Evolutionary conservation across 35 echinoderm and acorn worm species (phyloP).

Genomic region (Diadema setosum): DNA sequence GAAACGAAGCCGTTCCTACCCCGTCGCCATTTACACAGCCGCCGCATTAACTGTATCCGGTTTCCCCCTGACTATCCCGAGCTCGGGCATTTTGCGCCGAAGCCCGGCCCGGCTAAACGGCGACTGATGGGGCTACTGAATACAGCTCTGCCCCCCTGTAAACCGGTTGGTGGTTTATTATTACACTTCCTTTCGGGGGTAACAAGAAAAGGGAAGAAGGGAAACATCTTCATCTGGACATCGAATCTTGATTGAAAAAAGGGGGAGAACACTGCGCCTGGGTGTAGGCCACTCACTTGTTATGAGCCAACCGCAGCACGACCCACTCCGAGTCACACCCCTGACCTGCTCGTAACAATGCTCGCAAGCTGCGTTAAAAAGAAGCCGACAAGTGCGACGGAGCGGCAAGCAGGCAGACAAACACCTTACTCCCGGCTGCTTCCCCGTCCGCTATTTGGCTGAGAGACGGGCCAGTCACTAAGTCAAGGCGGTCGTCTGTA

Average conservation of each 20-base stretch:
- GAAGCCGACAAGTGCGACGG: too few species aligned
- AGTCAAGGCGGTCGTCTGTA: too few species aligned
- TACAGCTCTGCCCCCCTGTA: background rate
- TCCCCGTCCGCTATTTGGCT: background rate
- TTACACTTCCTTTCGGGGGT: slow-evolving; percentile 4
- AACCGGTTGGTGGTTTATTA: slow-evolving; percentile 26
- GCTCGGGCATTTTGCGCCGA: background rate
- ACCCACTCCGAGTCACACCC: background rate
- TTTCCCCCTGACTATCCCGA: background rate
- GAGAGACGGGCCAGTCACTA: background rate
- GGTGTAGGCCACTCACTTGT: too few species aligned
- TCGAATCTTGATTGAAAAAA: too few species aligned
- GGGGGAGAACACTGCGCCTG: too few species aligned
- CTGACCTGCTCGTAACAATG: background rate
- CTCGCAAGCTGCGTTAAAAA: too few species aligned
- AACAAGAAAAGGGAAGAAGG: background rate
- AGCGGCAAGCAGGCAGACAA: too few species aligned
- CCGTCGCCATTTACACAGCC: slow-evolving; percentile 1
- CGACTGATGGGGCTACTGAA: background rate
- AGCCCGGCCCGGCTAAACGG: background rate
- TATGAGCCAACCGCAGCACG: background rate
- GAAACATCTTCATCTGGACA: too few species aligned
- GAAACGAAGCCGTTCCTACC: background rate
- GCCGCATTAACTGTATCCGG: slow-evolving; percentile 27
- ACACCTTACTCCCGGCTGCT: background rate